phyloP scores from a whole-genome alignment of 1,140 invertebrate species.

The Zaprionus lachaisei region DNA sequence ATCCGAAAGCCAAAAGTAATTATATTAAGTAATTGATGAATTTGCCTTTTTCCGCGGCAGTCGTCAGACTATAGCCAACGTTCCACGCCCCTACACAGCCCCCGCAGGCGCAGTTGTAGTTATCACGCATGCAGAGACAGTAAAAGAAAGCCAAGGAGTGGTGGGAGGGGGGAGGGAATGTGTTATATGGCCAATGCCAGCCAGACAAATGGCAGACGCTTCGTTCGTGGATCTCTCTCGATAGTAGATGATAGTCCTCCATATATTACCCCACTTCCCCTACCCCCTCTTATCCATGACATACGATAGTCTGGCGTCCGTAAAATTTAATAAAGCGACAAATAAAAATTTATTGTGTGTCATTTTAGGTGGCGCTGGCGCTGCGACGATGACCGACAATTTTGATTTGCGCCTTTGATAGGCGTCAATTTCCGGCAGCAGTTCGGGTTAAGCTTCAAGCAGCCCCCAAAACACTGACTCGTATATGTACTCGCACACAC shows the following conservation, averaged over 20 bases:
- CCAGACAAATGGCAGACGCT: slow-evolving; percentile 64
- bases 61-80: slow-evolving; percentile 26
- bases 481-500: not conserved
- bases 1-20: slow-evolving; percentile 83
- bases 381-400: slow-evolving; percentile 69
- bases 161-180: not conserved
- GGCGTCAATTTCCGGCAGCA: slow-evolving; percentile 64
- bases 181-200: slow-evolving; percentile 49
- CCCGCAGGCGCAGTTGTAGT: slow-evolving; percentile 23
- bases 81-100: slow-evolving; percentile 10
- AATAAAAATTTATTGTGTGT: slow-evolving; percentile 82
- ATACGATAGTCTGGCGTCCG: not conserved
- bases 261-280: not conserved
- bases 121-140: slow-evolving; percentile 25
- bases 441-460: slow-evolving; percentile 37
- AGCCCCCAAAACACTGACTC: slow-evolving; percentile 3
- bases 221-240: not conserved
- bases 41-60: slow-evolving; percentile 75
- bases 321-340: slow-evolving; percentile 80
- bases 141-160: not conserved
- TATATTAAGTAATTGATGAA: slow-evolving; percentile 84
- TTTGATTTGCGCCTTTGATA: slow-evolving; percentile 64
- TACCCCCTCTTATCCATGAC: not conserved
- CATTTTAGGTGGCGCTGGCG: slow-evolving; percentile 73
- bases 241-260: slow-evolving; percentile 8